Evolutionary conservation across 1,140 invertebrate species (phyloP).

Genomic region (Akabosia matsudoensis): DNA sequence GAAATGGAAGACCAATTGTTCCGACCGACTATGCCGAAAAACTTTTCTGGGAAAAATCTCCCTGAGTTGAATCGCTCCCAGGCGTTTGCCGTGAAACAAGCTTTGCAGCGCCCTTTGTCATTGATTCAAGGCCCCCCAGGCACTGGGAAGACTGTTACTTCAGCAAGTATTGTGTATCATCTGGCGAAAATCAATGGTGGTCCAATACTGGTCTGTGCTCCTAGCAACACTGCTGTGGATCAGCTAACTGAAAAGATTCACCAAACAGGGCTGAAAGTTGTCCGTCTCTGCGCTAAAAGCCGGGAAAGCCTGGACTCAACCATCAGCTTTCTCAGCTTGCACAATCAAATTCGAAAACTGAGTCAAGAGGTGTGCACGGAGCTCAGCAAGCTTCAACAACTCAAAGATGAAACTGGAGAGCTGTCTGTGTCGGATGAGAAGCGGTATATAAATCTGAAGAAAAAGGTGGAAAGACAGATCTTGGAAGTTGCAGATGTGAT

Average conservation of each 20-base stretch:
- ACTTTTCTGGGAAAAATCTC: conserved; percentile 93
- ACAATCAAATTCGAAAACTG: conserved; percentile 95
- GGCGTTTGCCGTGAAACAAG: conserved; percentile 98
- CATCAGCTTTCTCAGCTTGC: conserved; percentile 92
- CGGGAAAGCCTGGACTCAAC: conserved; percentile 97
- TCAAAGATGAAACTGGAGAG: conserved; percentile 97
- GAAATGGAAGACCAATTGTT: conserved; percentile 94
- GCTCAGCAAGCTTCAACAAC: conserved; percentile 81
- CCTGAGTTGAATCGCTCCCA: conserved; percentile 96
- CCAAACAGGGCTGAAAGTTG: conserved; percentile 92
- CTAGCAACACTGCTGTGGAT: conserved; percentile 98
- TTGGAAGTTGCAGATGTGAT: conserved; percentile 98
- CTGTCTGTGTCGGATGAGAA: conserved; percentile 91
- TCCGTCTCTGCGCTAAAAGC: conserved; percentile 95
- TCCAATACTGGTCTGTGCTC: conserved; percentile 95
- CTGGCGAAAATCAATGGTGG: conserved; percentile 86
- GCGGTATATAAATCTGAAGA: conserved; percentile 85
- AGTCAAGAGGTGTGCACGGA: conserved; percentile 73
- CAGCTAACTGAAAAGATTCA: conserved; percentile 99
- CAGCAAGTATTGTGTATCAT: conserved; percentile 98
- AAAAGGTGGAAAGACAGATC: conserved; percentile 85
- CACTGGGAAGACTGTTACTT: conserved; percentile 98
- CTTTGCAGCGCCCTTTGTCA: conserved; percentile 91
- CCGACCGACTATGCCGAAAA: conserved; percentile 84
- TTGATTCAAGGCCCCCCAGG: conserved; percentile 80